Evolutionary conservation across 35 echinoderm and acorn worm species (phyloP).

Genomic region (Lytechinus pictus): DNA sequence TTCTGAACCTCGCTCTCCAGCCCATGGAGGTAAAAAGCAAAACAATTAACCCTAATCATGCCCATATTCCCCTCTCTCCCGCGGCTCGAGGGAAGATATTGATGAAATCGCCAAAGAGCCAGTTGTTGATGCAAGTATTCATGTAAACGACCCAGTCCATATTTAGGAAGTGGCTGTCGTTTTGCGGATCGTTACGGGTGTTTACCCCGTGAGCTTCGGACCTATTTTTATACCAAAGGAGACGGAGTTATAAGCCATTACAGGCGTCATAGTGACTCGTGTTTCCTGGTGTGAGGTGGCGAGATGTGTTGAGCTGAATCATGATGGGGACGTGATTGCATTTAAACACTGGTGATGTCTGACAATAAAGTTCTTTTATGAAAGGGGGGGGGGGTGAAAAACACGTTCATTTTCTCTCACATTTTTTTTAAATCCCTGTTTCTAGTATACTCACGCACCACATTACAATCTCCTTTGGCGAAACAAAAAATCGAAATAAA

Average conservation of each 20-base stretch:
- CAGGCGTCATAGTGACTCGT: neutral
- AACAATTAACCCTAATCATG: constrained; percentile 19
- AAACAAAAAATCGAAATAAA: too few relatives aligned
- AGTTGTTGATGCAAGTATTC: neutral
- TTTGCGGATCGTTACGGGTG: neutral
- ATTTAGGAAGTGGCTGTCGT: constrained; percentile 10
- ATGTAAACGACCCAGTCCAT: constrained; percentile 9
- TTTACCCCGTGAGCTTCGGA: neutral
- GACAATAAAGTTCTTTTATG: neutral
- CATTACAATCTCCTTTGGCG: too few relatives aligned
- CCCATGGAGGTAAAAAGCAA: neutral
- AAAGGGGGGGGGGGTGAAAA: too few relatives aligned
- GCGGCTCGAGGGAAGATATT: neutral
- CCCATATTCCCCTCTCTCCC: neutral
- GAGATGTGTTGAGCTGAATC: neutral
- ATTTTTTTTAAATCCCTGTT: too few relatives aligned
- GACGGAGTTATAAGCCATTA: neutral
- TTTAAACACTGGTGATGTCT: neutral
- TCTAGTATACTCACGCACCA: too few relatives aligned
- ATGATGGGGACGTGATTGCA: neutral
- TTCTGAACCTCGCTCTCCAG: neutral
- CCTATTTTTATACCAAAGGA: neutral
- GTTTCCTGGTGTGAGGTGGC: neutral
- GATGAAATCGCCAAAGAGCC: neutral
- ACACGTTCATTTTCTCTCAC: too few relatives aligned